A percentile compares a stretch with the other conserved stretches of the same genome.
These are phyloP conservation scores for Anguilla anguilla DNA, from an alignment of 2,797 vertebrate species.

Conservation along the genomic window DNA sequence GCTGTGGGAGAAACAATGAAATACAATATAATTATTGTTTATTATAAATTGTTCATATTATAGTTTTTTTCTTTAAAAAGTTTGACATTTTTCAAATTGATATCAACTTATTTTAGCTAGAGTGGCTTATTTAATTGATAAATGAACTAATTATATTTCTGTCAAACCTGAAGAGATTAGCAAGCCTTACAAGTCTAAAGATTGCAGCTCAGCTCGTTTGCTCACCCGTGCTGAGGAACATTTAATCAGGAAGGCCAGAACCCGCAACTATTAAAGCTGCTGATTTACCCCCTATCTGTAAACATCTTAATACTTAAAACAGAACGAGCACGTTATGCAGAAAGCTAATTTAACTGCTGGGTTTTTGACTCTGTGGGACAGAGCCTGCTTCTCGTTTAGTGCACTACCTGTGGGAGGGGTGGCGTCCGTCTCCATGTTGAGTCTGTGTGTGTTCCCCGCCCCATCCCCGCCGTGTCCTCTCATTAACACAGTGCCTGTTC, in stretches of 20 bases:
- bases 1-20: no score
- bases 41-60: no score
- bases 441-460: constrained; percentile 17
- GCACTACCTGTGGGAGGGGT: constrained; percentile 5
- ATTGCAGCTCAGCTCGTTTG: neutral
- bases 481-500: constrained; percentile 16
- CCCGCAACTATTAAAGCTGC: neutral
- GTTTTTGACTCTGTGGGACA: constrained; percentile 5
- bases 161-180: neutral
- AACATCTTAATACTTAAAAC: neutral
- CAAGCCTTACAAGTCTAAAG: neutral
- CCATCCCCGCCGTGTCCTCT: constrained; percentile 1
- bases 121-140: no score
- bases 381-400: constrained; percentile 32
- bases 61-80: no score
- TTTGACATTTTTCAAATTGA: no score
- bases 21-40: no score
- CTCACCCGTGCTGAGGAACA: neutral
- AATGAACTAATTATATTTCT: neutral
- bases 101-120: no score
- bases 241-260: neutral
- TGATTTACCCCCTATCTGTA: neutral
- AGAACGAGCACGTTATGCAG: neutral
- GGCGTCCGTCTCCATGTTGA: neutral
- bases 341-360: neutral